A percentile compares a stretch with the other conserved stretches of the same genome.
phyloP scores from a whole-genome alignment of 2,888 invertebrate genomes.

The Tinea trinotella region DNA sequence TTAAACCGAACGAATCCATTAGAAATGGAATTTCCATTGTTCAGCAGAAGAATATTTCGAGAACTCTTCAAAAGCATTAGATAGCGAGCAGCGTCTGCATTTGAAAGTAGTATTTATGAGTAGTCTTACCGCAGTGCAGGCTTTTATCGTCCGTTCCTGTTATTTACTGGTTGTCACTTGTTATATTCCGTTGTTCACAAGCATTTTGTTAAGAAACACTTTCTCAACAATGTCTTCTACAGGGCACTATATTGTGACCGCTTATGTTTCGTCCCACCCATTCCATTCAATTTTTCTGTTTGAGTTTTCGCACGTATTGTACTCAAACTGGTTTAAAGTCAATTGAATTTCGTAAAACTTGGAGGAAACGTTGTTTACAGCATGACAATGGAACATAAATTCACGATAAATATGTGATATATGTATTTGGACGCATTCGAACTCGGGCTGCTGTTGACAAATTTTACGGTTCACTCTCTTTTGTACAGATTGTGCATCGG shows the following conservation, averaged over 20 bases:
- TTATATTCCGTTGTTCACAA: slow-evolving; percentile 6
- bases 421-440: slow-evolving; percentile 6
- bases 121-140: slow-evolving; percentile 4
- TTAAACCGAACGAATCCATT: background rate
- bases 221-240: slow-evolving; percentile 4
- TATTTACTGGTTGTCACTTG: slow-evolving; percentile 14
- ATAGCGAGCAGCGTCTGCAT: slow-evolving; percentile 3
- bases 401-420: slow-evolving; percentile 12
- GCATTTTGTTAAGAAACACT: background rate
- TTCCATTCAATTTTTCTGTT: background rate
- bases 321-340: slow-evolving; percentile 2
- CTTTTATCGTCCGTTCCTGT: slow-evolving; percentile 11
- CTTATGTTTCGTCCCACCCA: background rate
- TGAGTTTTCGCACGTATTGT: slow-evolving; percentile 2
- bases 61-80: slow-evolving; percentile 13
- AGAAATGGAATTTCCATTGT: slow-evolving; percentile 1
- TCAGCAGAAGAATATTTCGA: background rate
- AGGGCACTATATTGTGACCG: slow-evolving; percentile 5
- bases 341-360: slow-evolving; percentile 13
- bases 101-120: slow-evolving; percentile 12
- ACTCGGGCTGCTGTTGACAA: slow-evolving; percentile 9
- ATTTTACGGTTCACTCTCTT: slow-evolving; percentile 2
- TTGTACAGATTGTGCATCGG: background rate
- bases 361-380: slow-evolving; percentile 4
- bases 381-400: slow-evolving; percentile 4